Conservation (phyloP, 2,797 vertebrate genomes). For the Premnoplex brunnescens region DNA sequence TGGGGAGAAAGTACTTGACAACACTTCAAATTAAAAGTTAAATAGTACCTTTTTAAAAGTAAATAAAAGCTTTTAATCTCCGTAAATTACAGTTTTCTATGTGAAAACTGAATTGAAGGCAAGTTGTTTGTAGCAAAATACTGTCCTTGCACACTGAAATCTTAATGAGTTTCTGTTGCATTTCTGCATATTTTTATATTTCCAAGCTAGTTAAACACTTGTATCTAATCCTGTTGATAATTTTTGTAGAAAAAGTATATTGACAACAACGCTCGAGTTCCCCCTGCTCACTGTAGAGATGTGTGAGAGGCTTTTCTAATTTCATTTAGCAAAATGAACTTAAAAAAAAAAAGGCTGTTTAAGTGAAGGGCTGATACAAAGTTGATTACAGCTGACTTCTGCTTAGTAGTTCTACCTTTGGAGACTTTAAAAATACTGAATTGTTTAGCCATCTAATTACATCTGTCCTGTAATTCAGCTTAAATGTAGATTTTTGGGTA, state of each 20-base stretch:
- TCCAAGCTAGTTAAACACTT: not conserved
- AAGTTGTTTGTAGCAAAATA: not conserved
- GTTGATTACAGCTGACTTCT: not conserved
- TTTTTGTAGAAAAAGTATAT: not conserved
- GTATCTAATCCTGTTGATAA: not conserved
- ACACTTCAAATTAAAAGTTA: not conserved
- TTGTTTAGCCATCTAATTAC: not conserved
- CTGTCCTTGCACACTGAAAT: not conserved
- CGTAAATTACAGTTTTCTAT: not conserved
- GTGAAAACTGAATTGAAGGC: not conserved
- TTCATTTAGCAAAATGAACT: not conserved
- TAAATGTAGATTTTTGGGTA: not conserved
- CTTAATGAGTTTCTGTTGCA: not conserved
- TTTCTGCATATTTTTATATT: not conserved
- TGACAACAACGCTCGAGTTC: not conserved
- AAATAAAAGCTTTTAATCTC: not conserved
- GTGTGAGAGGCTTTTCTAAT: not conserved
- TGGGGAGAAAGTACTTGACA: not conserved
- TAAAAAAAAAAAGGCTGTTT: no score
- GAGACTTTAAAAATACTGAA: not conserved
- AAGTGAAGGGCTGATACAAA: not conserved
- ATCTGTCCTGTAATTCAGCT: not conserved
- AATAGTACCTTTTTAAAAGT: not conserved
- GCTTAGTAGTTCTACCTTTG: not conserved
- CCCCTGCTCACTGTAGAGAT: rapidly evolving